These are phyloP conservation scores for Lochmaea crataegi DNA, from an alignment of 2,888 invertebrate species.

Conservation along the genomic window DNA sequence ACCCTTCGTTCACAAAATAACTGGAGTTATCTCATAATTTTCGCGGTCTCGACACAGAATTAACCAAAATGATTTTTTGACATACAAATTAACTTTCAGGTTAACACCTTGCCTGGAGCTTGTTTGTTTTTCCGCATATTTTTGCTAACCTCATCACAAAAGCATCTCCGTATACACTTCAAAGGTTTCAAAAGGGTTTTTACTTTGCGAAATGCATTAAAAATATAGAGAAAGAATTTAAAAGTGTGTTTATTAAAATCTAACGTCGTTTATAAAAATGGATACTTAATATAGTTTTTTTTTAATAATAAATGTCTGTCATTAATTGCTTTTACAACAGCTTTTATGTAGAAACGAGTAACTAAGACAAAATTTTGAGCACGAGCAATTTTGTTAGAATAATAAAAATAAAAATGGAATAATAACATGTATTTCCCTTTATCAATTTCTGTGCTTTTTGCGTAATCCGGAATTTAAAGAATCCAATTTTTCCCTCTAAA, in stretches of 20 bases:
- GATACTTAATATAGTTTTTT: background rate
- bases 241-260: background rate
- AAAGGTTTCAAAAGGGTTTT: slow-evolving; percentile 2
- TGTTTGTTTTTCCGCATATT: slow-evolving; percentile 21
- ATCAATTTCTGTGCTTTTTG: no score
- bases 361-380: no score
- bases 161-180: background rate
- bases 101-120: slow-evolving; percentile 9
- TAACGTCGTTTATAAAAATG: background rate
- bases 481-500: background rate
- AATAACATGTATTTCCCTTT: no score
- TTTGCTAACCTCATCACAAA: slow-evolving; percentile 10
- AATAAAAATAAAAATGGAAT: no score
- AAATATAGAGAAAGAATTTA: background rate
- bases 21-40: slow-evolving; percentile 5
- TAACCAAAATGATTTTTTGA: slow-evolving; percentile 13
- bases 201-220: background rate
- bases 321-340: no score
- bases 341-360: no score
- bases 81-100: slow-evolving; percentile 15
- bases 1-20: background rate
- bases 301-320: no score
- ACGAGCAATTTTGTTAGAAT: no score
- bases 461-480: no score
- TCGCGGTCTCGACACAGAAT: slow-evolving; percentile 6